These are phyloP conservation scores for Bovichtus diacanthus DNA, from an alignment of 2,797 vertebrate genomes.

Conservation along the genomic window DNA sequence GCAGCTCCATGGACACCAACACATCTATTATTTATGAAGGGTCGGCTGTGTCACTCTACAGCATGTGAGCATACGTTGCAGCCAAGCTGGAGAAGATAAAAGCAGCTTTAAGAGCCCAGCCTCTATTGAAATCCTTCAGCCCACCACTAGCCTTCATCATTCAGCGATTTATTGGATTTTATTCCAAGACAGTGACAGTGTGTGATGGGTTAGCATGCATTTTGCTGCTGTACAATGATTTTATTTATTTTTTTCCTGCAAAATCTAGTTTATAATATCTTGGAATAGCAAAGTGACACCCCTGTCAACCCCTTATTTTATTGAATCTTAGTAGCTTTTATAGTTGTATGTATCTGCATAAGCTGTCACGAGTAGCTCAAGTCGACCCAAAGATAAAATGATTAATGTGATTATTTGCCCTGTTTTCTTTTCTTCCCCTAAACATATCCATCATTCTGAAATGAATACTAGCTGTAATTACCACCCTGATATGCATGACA, in stretches of 20 bases:
- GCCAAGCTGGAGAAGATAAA: conserved; percentile 39
- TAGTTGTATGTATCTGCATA: background rate
- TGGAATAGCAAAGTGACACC: background rate
- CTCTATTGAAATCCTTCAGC: conserved; percentile 29
- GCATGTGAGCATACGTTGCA: conserved; percentile 46
- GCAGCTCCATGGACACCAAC: conserved; percentile 62
- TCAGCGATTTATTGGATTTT: conserved; percentile 15
- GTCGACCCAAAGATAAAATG: conserved; percentile 26
- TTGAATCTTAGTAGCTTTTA: background rate
- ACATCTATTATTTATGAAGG: conserved; percentile 73
- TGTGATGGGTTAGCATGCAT: conserved; percentile 1
- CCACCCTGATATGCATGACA: conserved; percentile 44
- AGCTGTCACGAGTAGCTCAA: background rate
- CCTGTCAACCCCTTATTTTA: background rate
- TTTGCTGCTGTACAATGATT: background rate
- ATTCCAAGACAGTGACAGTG: background rate
- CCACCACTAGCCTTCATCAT: conserved; percentile 37
- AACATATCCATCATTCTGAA: conserved; percentile 68
- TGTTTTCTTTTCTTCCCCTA: conserved; percentile 45
- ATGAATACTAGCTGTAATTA: conserved; percentile 59
- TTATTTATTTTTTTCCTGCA: background rate
- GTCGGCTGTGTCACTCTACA: conserved; percentile 42
- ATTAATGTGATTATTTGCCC: conserved; percentile 51
- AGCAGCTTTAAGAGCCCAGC: conserved; percentile 18
- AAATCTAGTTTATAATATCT: background rate